Conservation (phyloP, 2,113 vertebrate species). For the Oxygymnocypris stewartii region DNA sequence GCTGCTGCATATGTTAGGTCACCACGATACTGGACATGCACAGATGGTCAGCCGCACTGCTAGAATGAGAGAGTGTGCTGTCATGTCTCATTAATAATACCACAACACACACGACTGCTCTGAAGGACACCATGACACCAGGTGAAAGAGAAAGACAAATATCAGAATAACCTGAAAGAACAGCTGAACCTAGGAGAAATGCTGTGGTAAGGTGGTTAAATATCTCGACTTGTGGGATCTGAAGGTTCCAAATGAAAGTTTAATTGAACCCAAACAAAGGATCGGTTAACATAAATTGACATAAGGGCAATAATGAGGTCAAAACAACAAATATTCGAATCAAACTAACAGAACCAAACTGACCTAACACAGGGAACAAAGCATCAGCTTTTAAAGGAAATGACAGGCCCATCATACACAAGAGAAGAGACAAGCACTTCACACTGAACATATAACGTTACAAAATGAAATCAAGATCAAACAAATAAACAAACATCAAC, state of each 20-base stretch:
- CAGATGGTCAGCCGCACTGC: not conserved
- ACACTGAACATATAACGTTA: too few relatives aligned
- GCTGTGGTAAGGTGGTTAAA: not conserved
- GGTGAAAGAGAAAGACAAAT: not conserved
- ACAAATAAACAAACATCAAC: too few relatives aligned
- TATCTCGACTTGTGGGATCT: too few relatives aligned
- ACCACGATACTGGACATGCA: not conserved
- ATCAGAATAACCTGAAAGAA: not conserved
- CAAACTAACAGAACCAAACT: not conserved
- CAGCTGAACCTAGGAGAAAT: not conserved
- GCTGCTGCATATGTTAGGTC: not conserved
- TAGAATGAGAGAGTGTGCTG: not conserved
- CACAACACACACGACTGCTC: not conserved
- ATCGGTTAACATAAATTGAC: not conserved
- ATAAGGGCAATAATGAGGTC: too few relatives aligned
- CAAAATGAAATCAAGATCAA: too few relatives aligned
- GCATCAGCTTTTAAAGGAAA: not conserved
- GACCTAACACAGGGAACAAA: not conserved
- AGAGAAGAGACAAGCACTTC: too few relatives aligned
- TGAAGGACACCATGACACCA: not conserved
- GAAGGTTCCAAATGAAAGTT: not conserved
- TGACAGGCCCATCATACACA: not conserved
- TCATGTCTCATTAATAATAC: not conserved
- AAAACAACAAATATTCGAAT: too few relatives aligned
- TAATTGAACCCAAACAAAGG: not conserved